These are phyloP conservation scores for Neria commutata DNA, from an alignment of 2,888 invertebrate species.

Conservation along the genomic window DNA sequence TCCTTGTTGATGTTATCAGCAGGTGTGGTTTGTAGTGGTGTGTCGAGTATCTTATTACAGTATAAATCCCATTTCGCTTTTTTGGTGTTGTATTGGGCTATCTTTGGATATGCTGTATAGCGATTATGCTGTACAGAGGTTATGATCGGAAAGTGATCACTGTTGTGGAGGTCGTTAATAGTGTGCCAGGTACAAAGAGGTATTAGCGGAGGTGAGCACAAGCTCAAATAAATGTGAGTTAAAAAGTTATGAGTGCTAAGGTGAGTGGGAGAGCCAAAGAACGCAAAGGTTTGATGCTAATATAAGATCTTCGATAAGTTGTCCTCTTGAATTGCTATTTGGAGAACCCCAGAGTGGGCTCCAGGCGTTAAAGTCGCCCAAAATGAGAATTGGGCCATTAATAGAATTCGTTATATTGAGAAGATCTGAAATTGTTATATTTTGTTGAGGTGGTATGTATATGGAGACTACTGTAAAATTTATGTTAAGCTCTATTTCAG, in stretches of 20 bases:
- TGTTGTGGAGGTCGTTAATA: slow-evolving; percentile 9
- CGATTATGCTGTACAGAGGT: background rate
- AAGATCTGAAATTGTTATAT: background rate
- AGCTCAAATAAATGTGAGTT: slow-evolving; percentile 28
- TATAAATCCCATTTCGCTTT: background rate
- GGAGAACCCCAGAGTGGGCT: background rate
- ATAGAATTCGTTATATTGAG: background rate
- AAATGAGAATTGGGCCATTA: background rate
- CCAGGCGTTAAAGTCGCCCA: background rate
- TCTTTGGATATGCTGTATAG: no score
- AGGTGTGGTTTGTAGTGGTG: background rate
- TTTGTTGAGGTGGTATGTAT: background rate
- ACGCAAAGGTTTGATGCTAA: background rate
- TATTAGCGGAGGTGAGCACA: slow-evolving; percentile 18
- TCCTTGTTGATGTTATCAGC: background rate
- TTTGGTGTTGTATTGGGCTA: background rate
- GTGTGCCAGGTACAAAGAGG: slow-evolving; percentile 16
- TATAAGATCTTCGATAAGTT: background rate
- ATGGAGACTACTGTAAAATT: background rate
- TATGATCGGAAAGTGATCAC: slow-evolving; percentile 24
- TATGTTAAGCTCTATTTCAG: background rate
- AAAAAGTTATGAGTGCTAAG: slow-evolving; percentile 28
- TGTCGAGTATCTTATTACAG: background rate
- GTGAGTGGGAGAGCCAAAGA: slow-evolving; percentile 26
- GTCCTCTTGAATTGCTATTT: background rate